phyloP scores from a whole-genome alignment of 2,113 vertebrate species.

The Grammomys dolichurus region DNA sequence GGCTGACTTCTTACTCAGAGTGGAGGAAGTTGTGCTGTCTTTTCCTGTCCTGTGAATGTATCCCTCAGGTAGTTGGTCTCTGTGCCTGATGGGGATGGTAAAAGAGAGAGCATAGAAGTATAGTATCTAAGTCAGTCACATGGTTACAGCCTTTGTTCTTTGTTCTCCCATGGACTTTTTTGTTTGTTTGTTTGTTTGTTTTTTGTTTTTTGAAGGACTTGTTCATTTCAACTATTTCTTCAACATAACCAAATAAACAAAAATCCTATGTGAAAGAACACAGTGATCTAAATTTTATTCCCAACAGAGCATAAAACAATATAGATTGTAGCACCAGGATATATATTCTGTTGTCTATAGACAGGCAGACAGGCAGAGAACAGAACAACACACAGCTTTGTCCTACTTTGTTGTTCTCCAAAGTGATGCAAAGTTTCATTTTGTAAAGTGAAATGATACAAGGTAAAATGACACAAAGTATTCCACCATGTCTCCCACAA shows the following conservation, averaged over 20 bases:
- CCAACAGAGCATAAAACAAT: background rate
- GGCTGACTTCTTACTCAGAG: slow-evolving; percentile 71
- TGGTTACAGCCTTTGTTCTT: background rate
- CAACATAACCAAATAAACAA: slow-evolving; percentile 22
- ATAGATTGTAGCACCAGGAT: background rate
- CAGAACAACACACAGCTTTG: background rate
- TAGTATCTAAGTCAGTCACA: background rate
- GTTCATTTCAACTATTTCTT: background rate
- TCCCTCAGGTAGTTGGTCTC: background rate
- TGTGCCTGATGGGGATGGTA: background rate
- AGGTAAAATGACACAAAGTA: background rate
- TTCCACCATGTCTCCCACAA: background rate
- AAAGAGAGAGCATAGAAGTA: background rate
- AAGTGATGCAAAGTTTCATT: background rate
- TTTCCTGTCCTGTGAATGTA: background rate
- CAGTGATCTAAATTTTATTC: background rate
- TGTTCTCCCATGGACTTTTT: background rate
- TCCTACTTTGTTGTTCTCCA: background rate
- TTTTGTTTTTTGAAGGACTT: background rate
- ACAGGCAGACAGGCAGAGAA: background rate
- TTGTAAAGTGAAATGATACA: no score
- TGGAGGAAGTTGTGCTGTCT: slow-evolving; percentile 54
- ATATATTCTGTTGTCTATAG: background rate
- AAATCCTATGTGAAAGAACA: background rate
- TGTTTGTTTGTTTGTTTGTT: background rate